Evolutionary conservation across 2,797 vertebrate species (phyloP).

Genomic region (Lepilemur septentrionalis): DNA sequence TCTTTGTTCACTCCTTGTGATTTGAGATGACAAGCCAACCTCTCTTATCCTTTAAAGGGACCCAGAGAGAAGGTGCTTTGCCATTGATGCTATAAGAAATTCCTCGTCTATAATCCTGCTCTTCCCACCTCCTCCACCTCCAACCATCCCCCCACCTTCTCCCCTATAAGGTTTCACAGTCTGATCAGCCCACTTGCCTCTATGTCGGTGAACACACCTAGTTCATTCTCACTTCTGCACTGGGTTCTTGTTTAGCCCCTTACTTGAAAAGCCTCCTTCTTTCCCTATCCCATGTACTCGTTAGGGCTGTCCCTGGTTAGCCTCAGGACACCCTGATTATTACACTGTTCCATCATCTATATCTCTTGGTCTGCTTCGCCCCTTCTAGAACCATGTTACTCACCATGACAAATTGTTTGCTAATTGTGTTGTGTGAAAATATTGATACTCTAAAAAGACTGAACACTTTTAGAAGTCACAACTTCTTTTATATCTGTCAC

Average conservation of each 20-base stretch:
- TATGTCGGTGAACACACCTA: background rate
- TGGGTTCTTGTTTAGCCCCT: background rate
- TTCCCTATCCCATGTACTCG: accelerated
- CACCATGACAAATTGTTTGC: background rate
- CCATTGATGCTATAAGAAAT: background rate
- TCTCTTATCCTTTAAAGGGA: background rate
- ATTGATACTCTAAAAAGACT: background rate
- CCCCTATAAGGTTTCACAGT: background rate
- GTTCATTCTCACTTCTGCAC: background rate
- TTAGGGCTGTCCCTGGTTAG: background rate
- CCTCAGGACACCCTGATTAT: background rate
- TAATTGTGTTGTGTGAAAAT: background rate
- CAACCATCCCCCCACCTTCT: background rate
- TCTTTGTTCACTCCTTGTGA: background rate
- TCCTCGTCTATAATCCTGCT: background rate
- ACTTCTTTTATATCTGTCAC: background rate
- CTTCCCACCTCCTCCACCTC: background rate
- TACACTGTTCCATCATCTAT: background rate
- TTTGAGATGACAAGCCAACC: background rate
- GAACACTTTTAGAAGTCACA: background rate
- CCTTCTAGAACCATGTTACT: background rate
- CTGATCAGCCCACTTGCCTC: background rate
- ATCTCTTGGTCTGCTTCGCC: background rate
- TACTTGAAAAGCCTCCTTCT: background rate
- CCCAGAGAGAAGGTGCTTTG: background rate